Percentiles rank a stretch among this genome's conserved stretches.
Conservation (phyloP, 2,888 invertebrate genomes). For the Julus scanicus region DNA sequence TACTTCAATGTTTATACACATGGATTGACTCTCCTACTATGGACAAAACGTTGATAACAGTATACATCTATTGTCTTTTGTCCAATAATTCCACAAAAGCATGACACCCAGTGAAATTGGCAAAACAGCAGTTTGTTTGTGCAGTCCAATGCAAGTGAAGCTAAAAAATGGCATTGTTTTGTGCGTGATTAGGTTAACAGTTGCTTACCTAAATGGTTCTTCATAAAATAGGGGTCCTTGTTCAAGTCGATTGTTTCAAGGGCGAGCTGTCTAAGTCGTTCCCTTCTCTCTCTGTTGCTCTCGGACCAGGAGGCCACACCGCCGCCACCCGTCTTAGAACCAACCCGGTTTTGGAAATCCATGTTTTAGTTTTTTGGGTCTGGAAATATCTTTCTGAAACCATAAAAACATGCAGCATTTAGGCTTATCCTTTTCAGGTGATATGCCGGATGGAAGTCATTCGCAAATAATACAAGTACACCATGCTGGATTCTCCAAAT, state of each 20-base stretch:
- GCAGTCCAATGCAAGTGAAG: no score
- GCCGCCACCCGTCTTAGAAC: constrained; percentile 99
- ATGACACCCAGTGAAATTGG: no score
- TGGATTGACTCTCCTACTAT: no score
- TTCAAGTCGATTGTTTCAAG: constrained; percentile 98
- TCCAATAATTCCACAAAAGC: no score
- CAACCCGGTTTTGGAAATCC: constrained; percentile 99
- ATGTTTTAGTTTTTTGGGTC: constrained; percentile 70
- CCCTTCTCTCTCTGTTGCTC: constrained; percentile 95
- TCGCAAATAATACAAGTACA: neutral
- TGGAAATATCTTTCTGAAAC: neutral
- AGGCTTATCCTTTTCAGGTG: no score
- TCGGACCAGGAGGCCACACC: constrained; percentile 99
- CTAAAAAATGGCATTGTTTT: no score
- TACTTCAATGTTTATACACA: no score
- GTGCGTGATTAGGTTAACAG: no score
- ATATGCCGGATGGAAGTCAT: neutral
- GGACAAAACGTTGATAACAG: no score
- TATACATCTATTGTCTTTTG: no score
- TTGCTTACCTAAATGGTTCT: constrained; percentile 89
- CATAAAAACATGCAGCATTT: neutral
- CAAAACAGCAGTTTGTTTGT: no score
- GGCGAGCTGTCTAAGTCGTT: constrained; percentile 93
- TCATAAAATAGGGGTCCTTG: constrained; percentile 99
- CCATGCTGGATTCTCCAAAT: neutral